A percentile compares a stretch with the other conserved stretches of the same genome.
These are phyloP conservation scores for Rynchops niger DNA, from an alignment of 2,113 vertebrate genomes.

Conservation along the genomic window DNA sequence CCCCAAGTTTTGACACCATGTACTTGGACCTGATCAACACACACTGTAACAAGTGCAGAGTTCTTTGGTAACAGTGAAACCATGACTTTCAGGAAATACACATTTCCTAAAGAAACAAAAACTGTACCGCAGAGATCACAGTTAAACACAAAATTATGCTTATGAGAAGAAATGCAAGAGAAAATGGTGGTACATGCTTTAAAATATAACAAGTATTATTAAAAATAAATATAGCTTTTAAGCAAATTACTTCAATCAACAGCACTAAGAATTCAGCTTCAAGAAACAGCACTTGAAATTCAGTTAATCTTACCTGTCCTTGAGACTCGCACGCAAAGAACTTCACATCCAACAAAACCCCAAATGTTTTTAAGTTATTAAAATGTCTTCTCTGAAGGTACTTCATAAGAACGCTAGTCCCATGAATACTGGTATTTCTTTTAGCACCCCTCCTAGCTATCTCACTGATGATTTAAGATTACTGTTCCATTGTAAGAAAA, in stretches of 20 bases:
- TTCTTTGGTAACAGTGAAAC: rapidly evolving
- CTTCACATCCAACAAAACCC: neutral
- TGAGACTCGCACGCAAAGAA: neutral
- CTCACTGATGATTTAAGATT: constrained; percentile 8
- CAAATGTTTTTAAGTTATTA: neutral
- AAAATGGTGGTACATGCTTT: neutral
- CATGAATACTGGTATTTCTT: neutral
- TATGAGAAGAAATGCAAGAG: neutral
- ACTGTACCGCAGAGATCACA: neutral
- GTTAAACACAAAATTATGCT: neutral
- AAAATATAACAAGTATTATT: neutral
- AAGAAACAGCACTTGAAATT: neutral
- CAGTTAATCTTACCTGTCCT: neutral
- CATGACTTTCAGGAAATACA: neutral
- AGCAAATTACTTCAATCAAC: neutral
- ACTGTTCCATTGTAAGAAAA: neutral
- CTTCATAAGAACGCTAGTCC: neutral
- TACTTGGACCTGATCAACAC: neutral
- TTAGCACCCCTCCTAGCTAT: neutral
- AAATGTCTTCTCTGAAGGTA: neutral
- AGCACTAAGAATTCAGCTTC: neutral
- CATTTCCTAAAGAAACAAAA: neutral
- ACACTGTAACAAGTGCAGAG: neutral
- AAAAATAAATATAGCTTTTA: neutral
- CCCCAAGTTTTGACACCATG: neutral